Conservation (phyloP, 2,113 vertebrate genomes). For the Heliornis fulica region DNA sequence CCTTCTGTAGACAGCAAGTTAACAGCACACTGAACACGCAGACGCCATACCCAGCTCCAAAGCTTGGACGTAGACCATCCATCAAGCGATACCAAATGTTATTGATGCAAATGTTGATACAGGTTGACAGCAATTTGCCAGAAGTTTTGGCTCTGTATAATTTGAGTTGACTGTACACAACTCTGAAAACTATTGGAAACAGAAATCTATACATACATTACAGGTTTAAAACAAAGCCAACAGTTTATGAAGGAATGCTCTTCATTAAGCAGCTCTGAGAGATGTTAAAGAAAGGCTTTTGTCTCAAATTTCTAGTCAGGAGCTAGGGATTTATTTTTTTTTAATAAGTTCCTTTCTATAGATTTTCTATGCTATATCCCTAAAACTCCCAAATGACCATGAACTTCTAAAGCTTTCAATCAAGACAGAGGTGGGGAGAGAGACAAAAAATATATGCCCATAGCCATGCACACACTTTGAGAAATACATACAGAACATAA, state of each 20-base stretch:
- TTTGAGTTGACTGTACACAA: background rate
- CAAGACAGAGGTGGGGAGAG: background rate
- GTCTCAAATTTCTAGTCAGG: background rate
- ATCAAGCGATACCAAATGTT: background rate
- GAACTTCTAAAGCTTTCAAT: background rate
- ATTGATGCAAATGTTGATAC: background rate
- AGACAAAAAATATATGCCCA: background rate
- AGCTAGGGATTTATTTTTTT: background rate
- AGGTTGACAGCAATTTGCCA: slow-evolving; percentile 10
- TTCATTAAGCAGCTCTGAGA: background rate
- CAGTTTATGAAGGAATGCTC: background rate
- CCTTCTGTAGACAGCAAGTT: background rate
- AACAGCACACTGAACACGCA: background rate
- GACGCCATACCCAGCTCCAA: background rate
- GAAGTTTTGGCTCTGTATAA: background rate
- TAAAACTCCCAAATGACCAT: background rate
- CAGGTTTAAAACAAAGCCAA: background rate
- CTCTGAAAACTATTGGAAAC: slow-evolving; percentile 12
- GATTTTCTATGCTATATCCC: background rate
- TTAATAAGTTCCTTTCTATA: background rate
- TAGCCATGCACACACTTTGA: background rate
- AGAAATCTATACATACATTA: background rate
- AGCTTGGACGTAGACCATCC: background rate
- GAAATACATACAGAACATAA: background rate
- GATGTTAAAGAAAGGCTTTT: background rate